Evolutionary conservation across 2,113 vertebrate genomes (phyloP).

Genomic region (Eulemur macaco): DNA sequence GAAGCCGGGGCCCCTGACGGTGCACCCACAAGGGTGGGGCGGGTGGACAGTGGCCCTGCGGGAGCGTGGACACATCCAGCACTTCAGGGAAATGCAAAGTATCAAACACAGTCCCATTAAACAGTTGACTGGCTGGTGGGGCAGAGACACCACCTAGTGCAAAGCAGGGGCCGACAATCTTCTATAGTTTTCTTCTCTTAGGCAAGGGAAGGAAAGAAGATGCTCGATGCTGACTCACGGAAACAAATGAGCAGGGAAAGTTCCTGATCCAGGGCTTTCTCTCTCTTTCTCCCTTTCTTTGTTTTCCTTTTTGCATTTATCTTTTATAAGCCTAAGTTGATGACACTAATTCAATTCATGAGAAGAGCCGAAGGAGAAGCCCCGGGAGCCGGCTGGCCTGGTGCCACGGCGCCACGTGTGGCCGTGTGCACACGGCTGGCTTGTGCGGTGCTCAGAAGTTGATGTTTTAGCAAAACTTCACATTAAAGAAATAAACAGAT

Average conservation of each 20-base stretch:
- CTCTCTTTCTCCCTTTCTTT: background rate
- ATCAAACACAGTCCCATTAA: background rate
- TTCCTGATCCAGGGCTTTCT: background rate
- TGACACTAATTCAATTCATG: background rate
- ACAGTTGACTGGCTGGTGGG: background rate
- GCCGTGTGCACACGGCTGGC: background rate
- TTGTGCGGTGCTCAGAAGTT: background rate
- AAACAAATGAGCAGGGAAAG: background rate
- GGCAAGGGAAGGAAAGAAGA: background rate
- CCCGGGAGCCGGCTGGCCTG: background rate
- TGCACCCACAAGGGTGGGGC: accelerated
- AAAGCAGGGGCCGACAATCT: no score
- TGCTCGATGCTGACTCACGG: background rate
- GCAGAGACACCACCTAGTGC: background rate
- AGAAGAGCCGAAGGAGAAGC: background rate
- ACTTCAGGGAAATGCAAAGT: background rate
- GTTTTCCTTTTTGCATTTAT: background rate
- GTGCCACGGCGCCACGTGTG: accelerated
- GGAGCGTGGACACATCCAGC: background rate
- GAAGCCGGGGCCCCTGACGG: no score
- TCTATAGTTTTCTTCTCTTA: background rate
- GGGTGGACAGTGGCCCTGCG: accelerated
- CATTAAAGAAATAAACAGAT: background rate
- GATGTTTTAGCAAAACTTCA: background rate
- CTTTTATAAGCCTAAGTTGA: background rate